Evolutionary conservation across 1,140 invertebrate genomes (phyloP).

Genomic region (Lineus longissimus): DNA sequence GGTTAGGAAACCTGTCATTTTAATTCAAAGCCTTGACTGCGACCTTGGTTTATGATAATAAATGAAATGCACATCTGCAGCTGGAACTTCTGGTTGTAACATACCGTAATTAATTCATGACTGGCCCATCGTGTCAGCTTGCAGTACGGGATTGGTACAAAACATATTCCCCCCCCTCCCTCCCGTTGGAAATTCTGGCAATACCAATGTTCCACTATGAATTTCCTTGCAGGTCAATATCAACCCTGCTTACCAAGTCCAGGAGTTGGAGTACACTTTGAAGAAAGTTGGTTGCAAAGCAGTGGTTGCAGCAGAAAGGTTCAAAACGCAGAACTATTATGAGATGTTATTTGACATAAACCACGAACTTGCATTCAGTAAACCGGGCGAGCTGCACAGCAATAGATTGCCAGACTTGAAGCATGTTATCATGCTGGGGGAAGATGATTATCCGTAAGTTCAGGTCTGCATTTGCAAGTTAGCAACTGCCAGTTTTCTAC

Average conservation of each 20-base stretch:
- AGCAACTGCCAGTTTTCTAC: too few species aligned
- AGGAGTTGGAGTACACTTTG: constrained; percentile 76
- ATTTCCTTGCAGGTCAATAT: constrained; percentile 67
- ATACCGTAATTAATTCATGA: too few species aligned
- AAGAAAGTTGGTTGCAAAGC: constrained; percentile 71
- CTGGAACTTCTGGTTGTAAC: too few species aligned
- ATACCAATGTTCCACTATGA: too few species aligned
- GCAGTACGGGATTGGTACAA: too few species aligned
- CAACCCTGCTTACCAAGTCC: constrained; percentile 76
- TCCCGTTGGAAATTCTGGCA: not conserved
- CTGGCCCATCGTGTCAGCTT: too few species aligned
- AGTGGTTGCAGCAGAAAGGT: constrained; percentile 65
- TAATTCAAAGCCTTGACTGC: too few species aligned
- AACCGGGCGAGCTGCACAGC: constrained; percentile 29
- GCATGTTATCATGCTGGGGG: constrained; percentile 45
- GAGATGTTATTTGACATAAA: constrained; percentile 59
- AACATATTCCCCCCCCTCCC: too few species aligned
- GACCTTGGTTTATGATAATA: too few species aligned
- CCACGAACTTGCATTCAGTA: constrained; percentile 45
- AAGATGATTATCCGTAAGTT: constrained; percentile 39
- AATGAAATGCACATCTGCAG: too few species aligned
- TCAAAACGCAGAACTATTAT: constrained; percentile 71
- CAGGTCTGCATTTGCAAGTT: not conserved
- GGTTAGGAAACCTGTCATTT: too few species aligned
- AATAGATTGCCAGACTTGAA: constrained; percentile 47